Conservation (phyloP, 2,888 invertebrate genomes). For the Aromia moschata region DNA sequence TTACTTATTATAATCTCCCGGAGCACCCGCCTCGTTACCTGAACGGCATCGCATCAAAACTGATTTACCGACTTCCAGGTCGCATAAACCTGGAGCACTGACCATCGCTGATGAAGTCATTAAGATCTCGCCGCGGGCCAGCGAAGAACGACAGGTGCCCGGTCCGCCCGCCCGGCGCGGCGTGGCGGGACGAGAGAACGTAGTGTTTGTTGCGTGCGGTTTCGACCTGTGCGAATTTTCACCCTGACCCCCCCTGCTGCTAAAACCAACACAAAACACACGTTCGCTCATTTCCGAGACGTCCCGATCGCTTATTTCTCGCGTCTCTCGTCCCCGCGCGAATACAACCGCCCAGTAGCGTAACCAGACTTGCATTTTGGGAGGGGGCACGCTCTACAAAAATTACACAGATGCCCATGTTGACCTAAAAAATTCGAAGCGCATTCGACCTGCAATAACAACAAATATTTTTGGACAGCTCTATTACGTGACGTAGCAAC, state of each 20-base stretch:
- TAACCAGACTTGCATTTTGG: no score
- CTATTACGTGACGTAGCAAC: no score
- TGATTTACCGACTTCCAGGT: slow-evolving; percentile 15
- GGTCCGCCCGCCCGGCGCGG: neutral
- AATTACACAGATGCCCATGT: no score
- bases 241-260: slow-evolving; percentile 26
- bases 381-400: no score
- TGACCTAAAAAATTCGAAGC: no score
- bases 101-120: slow-evolving; percentile 45
- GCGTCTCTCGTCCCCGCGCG: no score
- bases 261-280: slow-evolving; percentile 39
- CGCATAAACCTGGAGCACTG: slow-evolving; percentile 18
- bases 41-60: slow-evolving; percentile 8
- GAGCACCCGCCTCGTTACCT: neutral
- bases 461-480: no score
- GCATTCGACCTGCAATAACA: no score
- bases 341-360: no score
- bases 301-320: no score
- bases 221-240: slow-evolving; percentile 31
- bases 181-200: no score
- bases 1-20: neutral
- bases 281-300: no score
- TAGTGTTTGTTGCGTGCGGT: slow-evolving; percentile 36
- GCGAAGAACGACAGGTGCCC: neutral
- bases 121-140: slow-evolving; percentile 38